Percentiles rank a stretch among this genome's conserved stretches.
phyloP scores from a whole-genome alignment of 2,113 vertebrate species.

The Oxyruncus cristatus region DNA sequence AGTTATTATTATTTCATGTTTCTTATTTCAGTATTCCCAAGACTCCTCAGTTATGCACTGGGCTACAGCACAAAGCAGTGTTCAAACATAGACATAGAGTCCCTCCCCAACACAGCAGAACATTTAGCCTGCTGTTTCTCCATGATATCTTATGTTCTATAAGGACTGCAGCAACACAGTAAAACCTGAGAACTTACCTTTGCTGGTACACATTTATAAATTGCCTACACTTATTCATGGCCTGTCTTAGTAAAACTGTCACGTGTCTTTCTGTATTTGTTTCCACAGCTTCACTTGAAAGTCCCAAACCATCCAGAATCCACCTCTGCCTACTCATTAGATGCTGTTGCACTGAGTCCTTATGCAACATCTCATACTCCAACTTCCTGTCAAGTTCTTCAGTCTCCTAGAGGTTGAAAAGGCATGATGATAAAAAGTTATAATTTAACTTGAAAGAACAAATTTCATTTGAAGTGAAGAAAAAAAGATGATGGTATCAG shows the following conservation, averaged over 20 bases:
- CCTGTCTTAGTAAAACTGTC: constrained; percentile 50
- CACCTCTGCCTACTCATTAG: constrained; percentile 39
- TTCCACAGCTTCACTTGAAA: constrained; percentile 6
- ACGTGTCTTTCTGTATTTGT: constrained; percentile 19
- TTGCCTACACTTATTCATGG: constrained; percentile 47
- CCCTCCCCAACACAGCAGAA: neutral
- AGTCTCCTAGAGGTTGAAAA: constrained; percentile 64
- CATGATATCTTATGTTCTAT: neutral
- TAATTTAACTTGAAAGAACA: neutral
- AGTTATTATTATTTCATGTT: neutral
- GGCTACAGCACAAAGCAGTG: neutral
- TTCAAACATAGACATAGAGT: neutral
- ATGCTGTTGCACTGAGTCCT: constrained; percentile 31
- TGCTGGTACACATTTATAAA: constrained; percentile 53
- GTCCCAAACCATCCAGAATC: neutral
- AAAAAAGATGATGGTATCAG: constrained; percentile 25
- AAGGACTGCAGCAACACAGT: neutral
- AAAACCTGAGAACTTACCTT: constrained; percentile 40
- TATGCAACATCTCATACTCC: constrained; percentile 58
- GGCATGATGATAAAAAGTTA: neutral
- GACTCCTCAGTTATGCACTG: neutral
- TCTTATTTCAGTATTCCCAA: neutral
- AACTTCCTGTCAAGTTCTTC: constrained; percentile 72
- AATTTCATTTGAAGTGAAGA: neutral
- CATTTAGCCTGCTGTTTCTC: neutral